Conservation (phyloP, 2,113 vertebrate genomes). For the Heterochromis multidens region DNA sequence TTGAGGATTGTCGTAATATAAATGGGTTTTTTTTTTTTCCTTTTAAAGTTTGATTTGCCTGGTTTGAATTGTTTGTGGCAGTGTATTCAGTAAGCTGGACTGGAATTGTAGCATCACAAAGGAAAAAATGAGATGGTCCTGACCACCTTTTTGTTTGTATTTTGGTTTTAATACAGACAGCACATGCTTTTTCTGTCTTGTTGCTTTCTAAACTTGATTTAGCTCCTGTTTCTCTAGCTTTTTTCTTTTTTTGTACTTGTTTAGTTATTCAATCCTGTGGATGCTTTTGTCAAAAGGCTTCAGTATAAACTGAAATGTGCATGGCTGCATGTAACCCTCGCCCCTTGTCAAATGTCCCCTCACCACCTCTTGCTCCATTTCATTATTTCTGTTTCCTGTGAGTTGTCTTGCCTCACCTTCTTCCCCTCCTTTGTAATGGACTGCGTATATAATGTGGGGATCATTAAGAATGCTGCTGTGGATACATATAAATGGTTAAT, state of each 20-base stretch:
- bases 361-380: neutral
- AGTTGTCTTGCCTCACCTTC: constrained; percentile 32
- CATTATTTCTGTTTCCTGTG: constrained; percentile 51
- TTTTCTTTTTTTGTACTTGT: constrained; percentile 29
- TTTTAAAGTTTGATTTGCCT: neutral
- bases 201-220: constrained; percentile 20
- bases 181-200: neutral
- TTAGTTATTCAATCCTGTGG: constrained; percentile 59
- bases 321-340: constrained; percentile 70
- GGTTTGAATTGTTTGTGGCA: constrained; percentile 29
- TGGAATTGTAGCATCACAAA: constrained; percentile 15
- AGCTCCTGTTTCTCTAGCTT: constrained; percentile 4
- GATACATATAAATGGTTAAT: constrained; percentile 78
- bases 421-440: constrained; percentile 43
- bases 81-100: neutral
- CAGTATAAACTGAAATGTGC: constrained; percentile 64
- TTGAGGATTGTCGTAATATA: constrained; percentile 23
- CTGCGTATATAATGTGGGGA: constrained; percentile 54
- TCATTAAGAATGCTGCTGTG: constrained; percentile 74
- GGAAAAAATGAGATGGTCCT: neutral
- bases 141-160: neutral
- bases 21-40: neutral
- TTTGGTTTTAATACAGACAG: neutral
- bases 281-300: constrained; percentile 58
- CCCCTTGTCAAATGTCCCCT: constrained; percentile 3